Conservation (phyloP, 2,113 vertebrate genomes). For the Grantiella picta region DNA sequence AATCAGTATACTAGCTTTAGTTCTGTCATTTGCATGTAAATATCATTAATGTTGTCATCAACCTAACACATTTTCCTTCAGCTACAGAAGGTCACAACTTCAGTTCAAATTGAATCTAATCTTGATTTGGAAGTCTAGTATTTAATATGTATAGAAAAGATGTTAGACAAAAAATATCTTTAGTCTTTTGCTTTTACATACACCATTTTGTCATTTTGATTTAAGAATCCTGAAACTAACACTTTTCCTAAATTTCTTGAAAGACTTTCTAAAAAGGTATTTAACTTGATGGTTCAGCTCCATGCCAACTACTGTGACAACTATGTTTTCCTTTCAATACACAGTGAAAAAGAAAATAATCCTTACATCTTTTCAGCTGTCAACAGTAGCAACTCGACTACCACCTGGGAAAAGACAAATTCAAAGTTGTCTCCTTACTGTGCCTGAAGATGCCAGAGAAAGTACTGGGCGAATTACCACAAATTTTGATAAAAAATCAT, state of each 20-base stretch:
- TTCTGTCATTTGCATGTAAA: constrained; percentile 63
- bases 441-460: not conserved
- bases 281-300: not conserved
- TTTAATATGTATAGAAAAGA: not conserved
- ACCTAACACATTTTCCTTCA: constrained; percentile 10
- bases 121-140: constrained; percentile 19
- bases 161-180: not conserved
- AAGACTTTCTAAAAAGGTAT: not conserved
- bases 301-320: not conserved
- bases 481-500: not conserved
- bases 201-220: not conserved
- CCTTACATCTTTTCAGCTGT: not conserved
- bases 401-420: not conserved
- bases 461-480: not conserved
- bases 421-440: not conserved
- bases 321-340: not conserved
- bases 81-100: constrained; percentile 31
- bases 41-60: constrained; percentile 61
- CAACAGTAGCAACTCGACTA: not conserved
- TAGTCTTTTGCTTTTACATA: not conserved
- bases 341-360: not conserved
- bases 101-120: not conserved
- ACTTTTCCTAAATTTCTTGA: not conserved
- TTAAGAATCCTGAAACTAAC: not conserved
- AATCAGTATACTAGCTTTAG: constrained; percentile 51